These are phyloP conservation scores for Pollenia labialis DNA, from an alignment of 2,888 invertebrate species.

Conservation along the genomic window DNA sequence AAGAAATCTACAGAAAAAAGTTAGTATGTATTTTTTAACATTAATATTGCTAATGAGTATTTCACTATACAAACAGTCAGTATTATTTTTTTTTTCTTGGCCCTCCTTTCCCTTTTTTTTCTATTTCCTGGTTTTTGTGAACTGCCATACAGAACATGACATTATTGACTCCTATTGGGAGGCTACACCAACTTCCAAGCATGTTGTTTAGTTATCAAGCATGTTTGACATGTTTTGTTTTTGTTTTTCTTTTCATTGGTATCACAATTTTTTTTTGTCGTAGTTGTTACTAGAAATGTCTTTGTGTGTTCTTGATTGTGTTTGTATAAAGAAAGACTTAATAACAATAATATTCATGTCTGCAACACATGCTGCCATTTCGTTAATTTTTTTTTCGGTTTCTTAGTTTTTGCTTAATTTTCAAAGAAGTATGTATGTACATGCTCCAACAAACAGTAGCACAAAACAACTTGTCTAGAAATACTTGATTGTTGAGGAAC, in stretches of 20 bases:
- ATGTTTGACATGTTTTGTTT: conserved; percentile 62
- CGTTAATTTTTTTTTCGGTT: background rate
- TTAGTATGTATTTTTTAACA: conserved; percentile 51
- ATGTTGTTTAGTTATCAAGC: conserved; percentile 47
- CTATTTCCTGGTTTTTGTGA: background rate
- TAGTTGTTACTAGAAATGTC: background rate
- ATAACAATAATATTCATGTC: conserved; percentile 69
- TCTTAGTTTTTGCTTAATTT: background rate
- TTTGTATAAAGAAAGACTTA: conserved; percentile 40
- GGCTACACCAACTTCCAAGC: background rate
- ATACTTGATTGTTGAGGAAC: conserved; percentile 36
- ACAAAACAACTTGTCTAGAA: conserved; percentile 6
- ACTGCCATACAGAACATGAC: conserved; percentile 25
- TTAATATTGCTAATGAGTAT: conserved; percentile 68
- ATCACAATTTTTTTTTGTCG: background rate
- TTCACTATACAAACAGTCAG: conserved; percentile 55
- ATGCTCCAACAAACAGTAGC: background rate
- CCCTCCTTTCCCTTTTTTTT: background rate
- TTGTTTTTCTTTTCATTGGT: conserved; percentile 27
- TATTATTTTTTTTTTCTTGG: conserved; percentile 21
- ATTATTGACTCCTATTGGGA: conserved; percentile 43
- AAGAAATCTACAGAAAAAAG: conserved; percentile 2
- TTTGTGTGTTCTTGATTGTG: background rate
- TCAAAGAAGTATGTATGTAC: conserved; percentile 2
- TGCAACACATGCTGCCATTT: conserved; percentile 63